These are phyloP conservation scores for Melanchra persicariae DNA, from an alignment of 2,888 invertebrate genomes.

Conservation along the genomic window DNA sequence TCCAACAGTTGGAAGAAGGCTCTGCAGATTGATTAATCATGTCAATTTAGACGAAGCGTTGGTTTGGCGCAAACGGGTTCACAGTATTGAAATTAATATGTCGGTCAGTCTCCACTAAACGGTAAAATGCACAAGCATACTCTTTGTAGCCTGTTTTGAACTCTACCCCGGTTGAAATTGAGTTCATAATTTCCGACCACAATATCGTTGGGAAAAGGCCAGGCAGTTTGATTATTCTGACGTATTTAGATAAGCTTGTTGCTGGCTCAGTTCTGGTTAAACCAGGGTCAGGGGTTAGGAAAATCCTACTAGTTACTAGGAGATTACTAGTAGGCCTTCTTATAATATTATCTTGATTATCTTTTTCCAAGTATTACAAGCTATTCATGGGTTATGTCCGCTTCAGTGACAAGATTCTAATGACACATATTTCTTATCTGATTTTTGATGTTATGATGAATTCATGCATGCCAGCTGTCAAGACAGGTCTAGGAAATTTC, in stretches of 20 bases:
- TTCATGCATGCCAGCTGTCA: background rate
- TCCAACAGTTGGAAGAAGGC: too few relatives aligned
- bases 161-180: too few relatives aligned
- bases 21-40: too few relatives aligned
- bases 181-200: too few relatives aligned
- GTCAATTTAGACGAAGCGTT: too few relatives aligned
- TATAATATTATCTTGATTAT: background rate
- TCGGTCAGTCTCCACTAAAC: too few relatives aligned
- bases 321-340: background rate
- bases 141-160: too few relatives aligned
- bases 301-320: background rate
- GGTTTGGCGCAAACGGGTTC: too few relatives aligned
- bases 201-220: background rate
- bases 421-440: background rate
- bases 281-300: background rate
- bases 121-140: too few relatives aligned
- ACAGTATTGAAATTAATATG: too few relatives aligned
- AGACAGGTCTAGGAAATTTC: background rate
- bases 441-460: background rate
- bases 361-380: background rate
- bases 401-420: background rate
- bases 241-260: conserved; percentile 1
- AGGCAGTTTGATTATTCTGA: background rate
- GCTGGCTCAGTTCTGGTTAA: background rate
- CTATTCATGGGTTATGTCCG: background rate